Conservation (phyloP, 2,113 vertebrate species). For the Recurvirostra avosetta region DNA sequence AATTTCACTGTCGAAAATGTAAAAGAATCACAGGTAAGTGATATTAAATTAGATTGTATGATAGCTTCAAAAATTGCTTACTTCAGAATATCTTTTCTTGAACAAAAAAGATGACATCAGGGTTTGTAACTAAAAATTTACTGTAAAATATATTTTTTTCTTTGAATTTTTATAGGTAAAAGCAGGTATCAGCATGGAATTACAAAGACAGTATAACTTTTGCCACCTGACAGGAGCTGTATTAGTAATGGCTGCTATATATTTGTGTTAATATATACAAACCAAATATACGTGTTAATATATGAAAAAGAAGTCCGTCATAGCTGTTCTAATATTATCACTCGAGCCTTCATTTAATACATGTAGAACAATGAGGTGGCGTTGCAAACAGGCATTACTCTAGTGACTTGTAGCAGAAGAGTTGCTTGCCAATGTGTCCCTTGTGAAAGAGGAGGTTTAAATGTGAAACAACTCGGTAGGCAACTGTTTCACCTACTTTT, state of each 20-base stretch:
- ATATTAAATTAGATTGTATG: not conserved
- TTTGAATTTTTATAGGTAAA: not conserved
- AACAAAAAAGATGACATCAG: not conserved
- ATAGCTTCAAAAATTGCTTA: not conserved
- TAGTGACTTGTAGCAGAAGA: not conserved
- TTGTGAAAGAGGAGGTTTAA: not conserved
- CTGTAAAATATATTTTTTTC: not conserved
- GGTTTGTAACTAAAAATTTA: not conserved
- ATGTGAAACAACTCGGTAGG: not conserved
- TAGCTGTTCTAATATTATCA: not conserved
- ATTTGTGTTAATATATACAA: not conserved
- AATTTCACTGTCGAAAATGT: conserved; percentile 97
- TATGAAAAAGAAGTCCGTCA: not conserved
- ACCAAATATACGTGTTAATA: not conserved
- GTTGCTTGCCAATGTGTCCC: not conserved
- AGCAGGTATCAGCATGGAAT: not conserved
- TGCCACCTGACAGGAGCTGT: not conserved
- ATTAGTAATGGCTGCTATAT: not conserved
- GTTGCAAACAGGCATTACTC: not conserved
- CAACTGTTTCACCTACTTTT: not conserved
- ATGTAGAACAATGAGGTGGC: not conserved
- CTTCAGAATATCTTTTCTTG: not conserved
- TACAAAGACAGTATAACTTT: not conserved
- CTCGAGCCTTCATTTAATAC: not conserved
- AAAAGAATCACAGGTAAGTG: conserved; percentile 89